phyloP scores from a whole-genome alignment of 2,797 vertebrate species.

The Hydrolagus colliei region DNA sequence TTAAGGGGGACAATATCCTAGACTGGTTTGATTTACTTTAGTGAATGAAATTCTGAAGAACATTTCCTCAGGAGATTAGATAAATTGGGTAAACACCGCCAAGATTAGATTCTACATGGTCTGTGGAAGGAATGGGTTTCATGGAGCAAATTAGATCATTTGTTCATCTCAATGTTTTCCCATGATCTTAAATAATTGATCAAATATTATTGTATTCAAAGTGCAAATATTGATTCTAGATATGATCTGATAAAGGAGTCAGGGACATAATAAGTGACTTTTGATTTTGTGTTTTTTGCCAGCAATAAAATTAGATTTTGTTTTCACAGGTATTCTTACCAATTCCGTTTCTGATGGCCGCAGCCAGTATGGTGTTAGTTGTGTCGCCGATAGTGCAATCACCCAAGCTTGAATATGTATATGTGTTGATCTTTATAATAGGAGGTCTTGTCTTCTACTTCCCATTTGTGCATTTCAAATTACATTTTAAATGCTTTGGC shows the following conservation, averaged over 20 bases:
- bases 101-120: too few relatives aligned
- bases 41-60: too few relatives aligned
- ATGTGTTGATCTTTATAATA: constrained; percentile 51
- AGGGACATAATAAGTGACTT: not conserved
- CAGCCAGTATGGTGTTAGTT: constrained; percentile 47
- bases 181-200: too few relatives aligned
- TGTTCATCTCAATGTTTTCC: too few relatives aligned
- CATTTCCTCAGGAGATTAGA: too few relatives aligned
- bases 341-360: constrained; percentile 47
- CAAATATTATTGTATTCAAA: too few relatives aligned
- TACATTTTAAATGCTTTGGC: constrained; percentile 48
- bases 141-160: too few relatives aligned
- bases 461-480: constrained; percentile 53
- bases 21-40: too few relatives aligned
- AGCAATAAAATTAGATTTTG: constrained; percentile 36
- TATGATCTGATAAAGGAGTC: not conserved
- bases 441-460: constrained; percentile 52
- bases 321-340: constrained; percentile 52
- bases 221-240: not conserved
- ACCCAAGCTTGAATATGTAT: constrained; percentile 53
- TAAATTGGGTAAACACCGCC: too few relatives aligned
- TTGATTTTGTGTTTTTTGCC: not conserved
- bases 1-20: too few relatives aligned
- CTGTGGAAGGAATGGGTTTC: too few relatives aligned
- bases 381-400: constrained; percentile 52